Base-by-base conservation (phyloP, 2,113 vertebrate species). In the Acanthochromis polyacanthus region DNA sequence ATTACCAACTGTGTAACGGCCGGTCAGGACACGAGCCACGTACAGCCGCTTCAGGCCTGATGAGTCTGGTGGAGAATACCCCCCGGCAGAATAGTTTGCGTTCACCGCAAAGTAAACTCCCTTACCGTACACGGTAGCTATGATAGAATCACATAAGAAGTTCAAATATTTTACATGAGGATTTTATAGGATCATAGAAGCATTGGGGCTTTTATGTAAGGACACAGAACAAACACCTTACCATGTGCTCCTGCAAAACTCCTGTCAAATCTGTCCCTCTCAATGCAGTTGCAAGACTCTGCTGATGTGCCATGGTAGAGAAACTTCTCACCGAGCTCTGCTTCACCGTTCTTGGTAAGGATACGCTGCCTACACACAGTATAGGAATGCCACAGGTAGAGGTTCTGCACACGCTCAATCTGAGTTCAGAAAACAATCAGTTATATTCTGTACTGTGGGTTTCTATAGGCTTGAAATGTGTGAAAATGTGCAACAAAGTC, bases 61-160 rank as follows among this genome's bases (percentile, higher is more conserved):
- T 0, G 28, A 0, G 2, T 93, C 90, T 12, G 87, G 23, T 17
- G 43, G 67, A 3, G 93, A 87, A 59, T 14, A 95, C 0, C 0
- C 0, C 0, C 0, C 0, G 9, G 93, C 90, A 0, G 95, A 95
- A 74, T 95, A 95, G 1, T 11, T 19, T 61, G 95, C 92, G 10
- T 89, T 6, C 61, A 93, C 86, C 7, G 95, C 94, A 64, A 95
- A 95, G 85, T 95, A 95, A 5, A 93, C 93, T 3, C 95, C 95
- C 28, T 1, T 59, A 16, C 95, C 95, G 65, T 25, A 91, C 0
- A 0, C 0, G 2, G 91, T 64, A 52, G 50, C 95, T 92, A 76
- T 19, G 45, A 66, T 1, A 71, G 25, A 84, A 69, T 22, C 3
- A 72, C 11, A 78, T 0, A 20, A 40, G 0, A 46, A 50, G 14